Evolutionary conservation across 1,140 invertebrate species (phyloP), one percentile per base, ranked within the genome.

Genomic region (Drosophila pallidifrons): DNA sequence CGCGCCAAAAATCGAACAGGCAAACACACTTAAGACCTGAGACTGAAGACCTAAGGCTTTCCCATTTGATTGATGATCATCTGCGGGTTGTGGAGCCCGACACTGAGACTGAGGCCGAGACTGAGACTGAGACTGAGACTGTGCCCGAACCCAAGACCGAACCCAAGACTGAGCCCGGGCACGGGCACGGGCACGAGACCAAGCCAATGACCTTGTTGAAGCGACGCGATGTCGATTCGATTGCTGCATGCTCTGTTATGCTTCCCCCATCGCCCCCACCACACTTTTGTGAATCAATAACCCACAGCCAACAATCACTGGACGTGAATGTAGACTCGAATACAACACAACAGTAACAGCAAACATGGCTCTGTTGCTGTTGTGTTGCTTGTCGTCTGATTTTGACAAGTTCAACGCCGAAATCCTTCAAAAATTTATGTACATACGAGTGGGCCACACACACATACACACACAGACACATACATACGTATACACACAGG

Each of bases 361-460:
- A 57, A 72, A 66, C 45, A 64, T 30, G 54, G 16, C 58, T 59
- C 52, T 32, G 47, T 74, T 66, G 65, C 20, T 47, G 20, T 25
- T 25, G 20, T 25, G 20, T 25, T 25, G 20, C 54, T 46, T 52
- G 67, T 59, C 68, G 82, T 82, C 88, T 91, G 88, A 89, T 91
- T 91, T 89, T 91, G 88, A 91, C 88, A 91, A 91, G 88, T 91
- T 89, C 88, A 89, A 81, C 90, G 85, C 74, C 89, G 77, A 91
- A 91, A 91, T 91, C 88, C 89, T 91, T 91, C 88, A 91, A 91
- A 91, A 91, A 82, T 88, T 82, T 89, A 83, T 82, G 83, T 77
- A 45, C 64, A 45, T 10, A 38, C 35, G 35, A 38, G 35, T 71
- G 64, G 81, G 52, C 65, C 54, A 51, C 60, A 66, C 47, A 75